Base-by-base conservation (phyloP, 2,888 invertebrate species). In the Latrodectus elegans region DNA sequence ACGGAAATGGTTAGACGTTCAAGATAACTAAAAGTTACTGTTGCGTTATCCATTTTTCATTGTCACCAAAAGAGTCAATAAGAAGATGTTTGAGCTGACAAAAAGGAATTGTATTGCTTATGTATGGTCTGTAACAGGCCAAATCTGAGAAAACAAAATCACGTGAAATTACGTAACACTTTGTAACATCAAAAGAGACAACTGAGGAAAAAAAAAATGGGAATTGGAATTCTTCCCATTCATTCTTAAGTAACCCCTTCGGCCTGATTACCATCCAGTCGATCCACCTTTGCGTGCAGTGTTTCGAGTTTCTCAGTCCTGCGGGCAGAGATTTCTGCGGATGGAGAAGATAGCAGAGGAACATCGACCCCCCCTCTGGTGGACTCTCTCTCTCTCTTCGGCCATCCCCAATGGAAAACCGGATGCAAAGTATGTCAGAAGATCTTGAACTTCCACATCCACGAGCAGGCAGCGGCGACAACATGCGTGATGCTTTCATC, bases 361-460 rank as follows among this genome's bases (percentile, higher is more conserved):
- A 79, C 71, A 14, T 26, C 60, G 60, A 79, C 71, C 71, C 73
- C 73, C 55, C 38, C 77, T 68, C 22, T 55, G 60, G n/a, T 60
- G 60, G 60, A 60, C 78, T 79, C 67, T 15, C 70, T 79, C 67
- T 15, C 70, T 52, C 70, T 70, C 9, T 4, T 26, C 55, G 22
- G 22, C 22, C 22, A 55, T 52, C 38, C 38, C 22, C 8, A 79
- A 79, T 53, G 49, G 38, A 83, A 83, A 84, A 84, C 84, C 84
- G 77, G 84, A 84, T 73, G 72, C 84, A 53, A 84, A 84, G 84
- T 84, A 60, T 84, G 84, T 84, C 84, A 84, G 53, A 78, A 77
- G 84, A 77, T 38, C 77, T 77, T 84, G 84, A 84, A 84, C 84
- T 68, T 60, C 52, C 60, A 15, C 60, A 15, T 60, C n/a, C n/a